phyloP scores from a whole-genome alignment of 2,888 invertebrate species.

The Pycnomerus fuliginosus region DNA sequence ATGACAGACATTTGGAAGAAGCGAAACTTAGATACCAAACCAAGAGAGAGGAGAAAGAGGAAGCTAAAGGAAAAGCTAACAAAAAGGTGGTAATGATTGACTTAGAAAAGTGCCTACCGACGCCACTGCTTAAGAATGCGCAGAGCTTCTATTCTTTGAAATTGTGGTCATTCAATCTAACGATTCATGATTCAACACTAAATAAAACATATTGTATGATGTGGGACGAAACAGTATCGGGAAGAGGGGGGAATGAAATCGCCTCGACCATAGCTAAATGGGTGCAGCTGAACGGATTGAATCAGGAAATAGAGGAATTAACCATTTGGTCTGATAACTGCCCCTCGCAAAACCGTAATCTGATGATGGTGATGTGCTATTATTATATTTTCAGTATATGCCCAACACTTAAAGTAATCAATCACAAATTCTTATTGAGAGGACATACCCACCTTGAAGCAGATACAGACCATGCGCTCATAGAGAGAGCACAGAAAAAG shows the following conservation, averaged over 20 bases:
- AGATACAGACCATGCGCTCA: constrained; percentile 18
- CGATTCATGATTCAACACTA: no score
- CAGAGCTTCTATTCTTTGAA: no score
- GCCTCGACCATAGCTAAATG: not conserved
- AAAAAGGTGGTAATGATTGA: no score
- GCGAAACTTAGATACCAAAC: not conserved
- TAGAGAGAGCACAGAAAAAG: constrained; percentile 24
- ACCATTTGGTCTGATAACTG: not conserved
- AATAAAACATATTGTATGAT: no score
- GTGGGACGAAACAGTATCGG: not conserved
- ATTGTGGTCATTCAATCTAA: no score
- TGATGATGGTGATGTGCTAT: constrained; percentile 17
- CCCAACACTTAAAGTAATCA: constrained; percentile 3
- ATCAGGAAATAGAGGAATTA: not conserved
- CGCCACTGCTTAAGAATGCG: not conserved
- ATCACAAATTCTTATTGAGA: no score
- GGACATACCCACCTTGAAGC: constrained; percentile 16
- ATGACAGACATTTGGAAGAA: not conserved
- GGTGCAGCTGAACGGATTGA: not conserved
- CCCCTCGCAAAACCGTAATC: not conserved
- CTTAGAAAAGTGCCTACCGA: not conserved
- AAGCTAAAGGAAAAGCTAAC: not conserved
- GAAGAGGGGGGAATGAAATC: not conserved
- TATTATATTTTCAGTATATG: constrained; percentile 8
- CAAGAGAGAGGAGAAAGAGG: not conserved